These are phyloP conservation scores for Nibea albiflora DNA, from an alignment of 2,113 vertebrate species.

Conservation along the genomic window DNA sequence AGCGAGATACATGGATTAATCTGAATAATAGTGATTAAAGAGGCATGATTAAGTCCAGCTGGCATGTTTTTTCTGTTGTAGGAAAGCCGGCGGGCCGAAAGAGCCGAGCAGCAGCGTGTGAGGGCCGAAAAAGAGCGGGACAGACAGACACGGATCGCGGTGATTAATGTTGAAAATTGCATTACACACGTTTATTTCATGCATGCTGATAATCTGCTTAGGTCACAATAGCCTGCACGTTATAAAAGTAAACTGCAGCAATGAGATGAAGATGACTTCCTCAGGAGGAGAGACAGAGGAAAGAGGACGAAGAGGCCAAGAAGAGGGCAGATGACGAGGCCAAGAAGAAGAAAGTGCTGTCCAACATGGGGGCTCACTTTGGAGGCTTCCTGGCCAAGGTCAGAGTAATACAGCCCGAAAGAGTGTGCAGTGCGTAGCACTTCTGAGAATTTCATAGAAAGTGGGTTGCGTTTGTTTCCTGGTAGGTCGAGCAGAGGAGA, in stretches of 20 bases:
- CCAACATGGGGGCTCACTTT: conserved; percentile 96
- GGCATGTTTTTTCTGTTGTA: conserved; percentile 41
- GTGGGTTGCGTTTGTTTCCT: conserved; percentile 3
- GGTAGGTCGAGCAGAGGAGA: conserved; percentile 85
- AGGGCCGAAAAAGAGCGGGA: conserved; percentile 95
- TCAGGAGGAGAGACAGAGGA: conserved; percentile 95
- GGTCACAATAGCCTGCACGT: background rate
- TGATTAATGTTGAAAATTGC: conserved; percentile 71
- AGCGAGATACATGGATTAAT: background rate
- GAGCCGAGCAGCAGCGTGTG: conserved; percentile 94
- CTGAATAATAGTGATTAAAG: background rate
- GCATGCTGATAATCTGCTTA: background rate
- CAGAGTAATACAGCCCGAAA: background rate
- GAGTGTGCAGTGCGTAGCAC: background rate
- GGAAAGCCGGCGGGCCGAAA: conserved; percentile 93
- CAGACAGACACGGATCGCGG: conserved; percentile 91
- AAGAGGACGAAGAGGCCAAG: conserved; percentile 96
- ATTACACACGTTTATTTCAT: background rate
- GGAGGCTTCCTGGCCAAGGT: conserved; percentile 98
- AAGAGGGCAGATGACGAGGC: conserved; percentile 94
- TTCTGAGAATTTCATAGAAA: background rate
- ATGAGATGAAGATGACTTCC: background rate
- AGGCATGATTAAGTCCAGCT: background rate
- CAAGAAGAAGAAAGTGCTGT: conserved; percentile 98
- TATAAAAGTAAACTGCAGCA: conserved; percentile 3